Conservation (phyloP, 2,797 vertebrate species). For the Chaetodon trifasciatus region DNA sequence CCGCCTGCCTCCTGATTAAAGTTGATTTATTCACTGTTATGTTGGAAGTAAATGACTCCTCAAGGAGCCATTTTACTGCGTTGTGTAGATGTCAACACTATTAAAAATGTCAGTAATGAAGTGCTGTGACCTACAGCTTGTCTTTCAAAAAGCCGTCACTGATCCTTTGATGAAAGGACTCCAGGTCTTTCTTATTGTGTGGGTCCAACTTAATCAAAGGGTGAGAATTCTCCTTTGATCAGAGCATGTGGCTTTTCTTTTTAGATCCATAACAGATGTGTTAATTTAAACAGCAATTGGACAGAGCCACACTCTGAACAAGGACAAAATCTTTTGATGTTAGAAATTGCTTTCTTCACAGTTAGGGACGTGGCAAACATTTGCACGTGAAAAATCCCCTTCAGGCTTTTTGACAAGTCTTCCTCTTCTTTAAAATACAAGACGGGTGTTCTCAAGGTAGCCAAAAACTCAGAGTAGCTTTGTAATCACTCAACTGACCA, state of each 20-base stretch:
- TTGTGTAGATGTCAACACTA: constrained; percentile 4
- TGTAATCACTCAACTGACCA: not conserved
- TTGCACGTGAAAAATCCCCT: constrained; percentile 1
- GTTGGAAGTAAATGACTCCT: constrained; percentile 13
- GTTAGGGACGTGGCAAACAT: constrained; percentile 17
- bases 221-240: constrained; percentile 57
- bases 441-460: not conserved
- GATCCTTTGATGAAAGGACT: constrained; percentile 29
- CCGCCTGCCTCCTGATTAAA: not conserved
- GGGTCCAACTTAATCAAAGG: constrained; percentile 60
- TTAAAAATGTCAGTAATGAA: constrained; percentile 15
- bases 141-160: constrained; percentile 24
- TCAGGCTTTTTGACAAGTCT: constrained; percentile 1
- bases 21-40: constrained; percentile 12
- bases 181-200: constrained; percentile 26
- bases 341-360: constrained; percentile 36
- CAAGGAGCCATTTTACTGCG: not conserved
- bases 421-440: not conserved
- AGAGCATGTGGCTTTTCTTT: constrained; percentile 32
- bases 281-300: constrained; percentile 44
- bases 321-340: constrained; percentile 61
- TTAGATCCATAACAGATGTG: constrained; percentile 44
- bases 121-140: constrained; percentile 16
- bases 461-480: not conserved
- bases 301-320: not conserved